Conservation (phyloP, 2,888 invertebrate genomes). For the Eilema sororculum region DNA sequence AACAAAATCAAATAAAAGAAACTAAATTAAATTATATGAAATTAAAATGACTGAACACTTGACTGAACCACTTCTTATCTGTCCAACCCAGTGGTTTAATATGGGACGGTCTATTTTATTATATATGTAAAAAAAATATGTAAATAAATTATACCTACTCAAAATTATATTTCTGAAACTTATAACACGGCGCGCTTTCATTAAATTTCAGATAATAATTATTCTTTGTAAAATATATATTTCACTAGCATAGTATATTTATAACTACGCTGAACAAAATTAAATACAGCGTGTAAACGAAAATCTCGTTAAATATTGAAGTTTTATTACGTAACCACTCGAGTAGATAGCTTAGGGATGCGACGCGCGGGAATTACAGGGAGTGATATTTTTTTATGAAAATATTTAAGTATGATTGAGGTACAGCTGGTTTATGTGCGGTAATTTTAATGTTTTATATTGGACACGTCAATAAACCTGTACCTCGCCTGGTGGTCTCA, state of each 20-base stretch:
- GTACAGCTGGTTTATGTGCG: neutral
- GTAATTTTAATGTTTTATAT: neutral
- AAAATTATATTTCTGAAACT: neutral
- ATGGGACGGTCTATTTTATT: too few relatives aligned
- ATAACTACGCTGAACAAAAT: constrained; percentile 37
- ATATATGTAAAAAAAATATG: too few relatives aligned
- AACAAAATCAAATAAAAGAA: too few relatives aligned
- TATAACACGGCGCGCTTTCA: neutral
- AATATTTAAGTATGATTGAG: neutral
- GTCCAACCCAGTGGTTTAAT: too few relatives aligned
- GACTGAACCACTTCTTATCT: too few relatives aligned
- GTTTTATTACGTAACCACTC: constrained; percentile 37
- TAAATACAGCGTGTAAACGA: constrained; percentile 30
- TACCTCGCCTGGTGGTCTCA: too few relatives aligned
- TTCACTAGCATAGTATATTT: neutral
- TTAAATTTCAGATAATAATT: constrained; percentile 8
- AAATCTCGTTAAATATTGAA: constrained; percentile 47
- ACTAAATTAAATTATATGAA: too few relatives aligned
- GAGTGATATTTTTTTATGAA: constrained; percentile 11
- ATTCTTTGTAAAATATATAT: constrained; percentile 7
- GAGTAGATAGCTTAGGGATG: constrained; percentile 14
- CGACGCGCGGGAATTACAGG: constrained; percentile 1
- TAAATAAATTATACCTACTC: neutral
- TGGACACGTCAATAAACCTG: too few relatives aligned
- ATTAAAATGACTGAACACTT: too few relatives aligned